Evolutionary conservation across 2,888 invertebrate genomes (phyloP), one percentile per base, ranked within the genome.

Genomic region (Harpagoxenus sublaevis): DNA sequence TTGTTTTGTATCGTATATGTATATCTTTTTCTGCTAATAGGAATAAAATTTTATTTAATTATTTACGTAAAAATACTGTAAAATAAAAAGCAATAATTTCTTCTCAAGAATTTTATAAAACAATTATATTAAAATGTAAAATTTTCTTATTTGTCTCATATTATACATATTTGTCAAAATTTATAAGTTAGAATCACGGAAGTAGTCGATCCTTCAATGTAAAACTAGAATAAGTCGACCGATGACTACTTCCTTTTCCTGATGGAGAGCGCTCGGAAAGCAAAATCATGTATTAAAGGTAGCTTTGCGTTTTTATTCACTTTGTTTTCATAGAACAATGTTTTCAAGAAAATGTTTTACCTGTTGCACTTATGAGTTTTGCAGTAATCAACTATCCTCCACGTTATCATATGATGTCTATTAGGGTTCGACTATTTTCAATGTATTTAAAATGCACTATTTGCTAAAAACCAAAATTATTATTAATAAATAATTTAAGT

Each of bases 141-240:
- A 35, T 55, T 78, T 53, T 31, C 5, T 28, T 45, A 18, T 51
- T 48, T 39, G 28, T 31, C 31, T 31, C 9, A 31, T 31, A 45
- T 31, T 23, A 23, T 23, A 23, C 23, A 28, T 55, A 68, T 68
- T n/a, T 15, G 55, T 77, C 18, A n/a, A 78, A 57, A 45, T 78
- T 23, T 65, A n/a, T 35, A 68, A 28, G 42, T 9, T 55, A 73
- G 39, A 71, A n/a, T 18, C 28, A 18, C n/a, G 39, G 12, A 71
- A 39, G 18, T 28, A 73, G 48, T 73, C 79, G 79, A 79, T 79
- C 60, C 39, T 23, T 79, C 73, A 79, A 71, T 79, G 60, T 79
- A 79, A 71, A 60, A 9, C 48, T 57, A 35, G 35, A 51, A 45
- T 48, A 79, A 45, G 57, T 70, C 71, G 31, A 78, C 45, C 18